Conservation (phyloP, 2,797 vertebrate genomes). For the Rhynchotus rufescens region DNA sequence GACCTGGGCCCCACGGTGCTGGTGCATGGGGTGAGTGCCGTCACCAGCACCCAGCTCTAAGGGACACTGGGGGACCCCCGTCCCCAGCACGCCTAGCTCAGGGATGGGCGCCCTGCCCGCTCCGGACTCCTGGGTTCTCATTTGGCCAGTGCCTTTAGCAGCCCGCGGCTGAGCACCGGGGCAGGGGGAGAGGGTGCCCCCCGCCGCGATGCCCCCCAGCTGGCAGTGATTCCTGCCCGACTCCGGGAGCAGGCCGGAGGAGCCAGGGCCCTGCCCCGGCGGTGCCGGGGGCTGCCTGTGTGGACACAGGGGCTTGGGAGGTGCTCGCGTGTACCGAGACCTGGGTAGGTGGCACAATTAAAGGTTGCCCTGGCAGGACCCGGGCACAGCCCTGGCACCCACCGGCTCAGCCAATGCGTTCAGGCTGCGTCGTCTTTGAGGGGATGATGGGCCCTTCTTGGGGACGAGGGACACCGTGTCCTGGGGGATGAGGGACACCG, state of each 20-base stretch:
- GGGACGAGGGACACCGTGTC: not conserved
- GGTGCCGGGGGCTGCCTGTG: not conserved
- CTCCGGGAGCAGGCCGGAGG: not conserved
- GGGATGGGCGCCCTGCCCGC: not conserved
- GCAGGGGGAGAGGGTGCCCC: not conserved
- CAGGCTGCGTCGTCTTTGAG: constrained; percentile 21
- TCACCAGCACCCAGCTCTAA: constrained; percentile 93
- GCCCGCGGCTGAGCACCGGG: not conserved
- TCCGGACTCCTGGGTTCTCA: not conserved
- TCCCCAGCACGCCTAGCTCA: not conserved
- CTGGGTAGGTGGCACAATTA: not conserved
- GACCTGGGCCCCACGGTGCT: constrained; percentile 90
- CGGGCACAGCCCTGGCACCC: not conserved
- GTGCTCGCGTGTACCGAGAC: not conserved
- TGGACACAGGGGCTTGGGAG: no score
- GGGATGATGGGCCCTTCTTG: no score
- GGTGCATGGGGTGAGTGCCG: constrained; percentile 90
- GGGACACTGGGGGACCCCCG: not conserved
- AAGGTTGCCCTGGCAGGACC: constrained; percentile 31
- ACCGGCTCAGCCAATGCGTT: not conserved
- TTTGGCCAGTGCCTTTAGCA: constrained; percentile 58
- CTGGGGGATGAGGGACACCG: not conserved
- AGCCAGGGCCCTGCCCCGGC: not conserved
- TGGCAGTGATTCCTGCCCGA: not conserved
- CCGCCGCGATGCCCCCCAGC: fast-evolving